Percentiles rank a stretch among this genome's conserved stretches.
These are phyloP conservation scores for Clarias platycephalus DNA, from an alignment of 2,797 vertebrate species.

Conservation along the genomic window DNA sequence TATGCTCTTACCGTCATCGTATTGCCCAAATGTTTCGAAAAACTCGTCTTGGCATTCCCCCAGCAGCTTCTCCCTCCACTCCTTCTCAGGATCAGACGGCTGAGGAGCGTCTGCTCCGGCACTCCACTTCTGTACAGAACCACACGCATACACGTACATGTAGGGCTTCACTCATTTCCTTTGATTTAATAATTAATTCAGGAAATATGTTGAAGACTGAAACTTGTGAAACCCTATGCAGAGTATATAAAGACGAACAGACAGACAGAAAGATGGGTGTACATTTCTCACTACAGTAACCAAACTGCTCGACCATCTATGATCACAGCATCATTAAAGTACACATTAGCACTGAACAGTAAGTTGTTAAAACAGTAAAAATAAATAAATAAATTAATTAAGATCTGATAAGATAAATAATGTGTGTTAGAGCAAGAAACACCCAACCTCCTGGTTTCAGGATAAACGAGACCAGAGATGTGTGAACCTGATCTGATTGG, in stretches of 20 bases:
- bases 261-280: neutral
- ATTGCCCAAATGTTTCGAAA: conserved; percentile 75
- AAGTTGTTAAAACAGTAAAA: neutral
- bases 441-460: neutral
- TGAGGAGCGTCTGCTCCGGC: conserved; percentile 11
- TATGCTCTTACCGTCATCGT: conserved; percentile 71
- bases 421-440: neutral
- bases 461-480: neutral
- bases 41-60: conserved; percentile 82
- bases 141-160: neutral
- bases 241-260: too few species aligned
- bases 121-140: neutral
- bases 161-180: neutral
- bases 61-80: conserved; percentile 80
- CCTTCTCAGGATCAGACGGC: conserved; percentile 63
- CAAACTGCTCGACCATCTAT: neutral
- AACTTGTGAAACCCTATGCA: neutral
- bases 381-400: neutral
- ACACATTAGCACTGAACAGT: too few species aligned
- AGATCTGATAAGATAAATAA: too few species aligned
- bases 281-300: neutral
- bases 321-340: neutral
- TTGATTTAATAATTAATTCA: neutral
- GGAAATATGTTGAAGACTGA: neutral
- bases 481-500: neutral